Percentiles rank a stretch among this genome's conserved stretches.
These are phyloP conservation scores for Pollachius pollachius DNA, from an alignment of 2,113 vertebrate species.

Conservation along the genomic window DNA sequence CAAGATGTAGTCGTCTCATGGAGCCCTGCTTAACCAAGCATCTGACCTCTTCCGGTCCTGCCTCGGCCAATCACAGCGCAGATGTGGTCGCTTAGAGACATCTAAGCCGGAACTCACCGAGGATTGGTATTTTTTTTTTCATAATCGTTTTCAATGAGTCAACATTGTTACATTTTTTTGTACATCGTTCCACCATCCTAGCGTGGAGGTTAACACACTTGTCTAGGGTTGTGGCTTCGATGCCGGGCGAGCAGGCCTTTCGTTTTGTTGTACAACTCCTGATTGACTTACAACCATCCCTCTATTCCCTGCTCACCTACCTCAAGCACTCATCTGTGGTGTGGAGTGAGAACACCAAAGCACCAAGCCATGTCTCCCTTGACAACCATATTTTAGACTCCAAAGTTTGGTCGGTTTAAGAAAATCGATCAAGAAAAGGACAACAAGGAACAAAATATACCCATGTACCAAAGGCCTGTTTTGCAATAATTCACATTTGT, in stretches of 20 bases:
- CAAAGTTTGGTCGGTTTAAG: neutral
- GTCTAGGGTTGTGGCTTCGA: too few relatives aligned
- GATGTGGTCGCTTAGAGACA: slow-evolving; percentile 38
- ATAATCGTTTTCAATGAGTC: too few relatives aligned
- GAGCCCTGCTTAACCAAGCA: slow-evolving; percentile 14
- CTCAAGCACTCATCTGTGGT: too few relatives aligned
- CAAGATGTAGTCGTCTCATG: neutral
- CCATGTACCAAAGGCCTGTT: slow-evolving; percentile 30
- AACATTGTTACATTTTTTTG: too few relatives aligned
- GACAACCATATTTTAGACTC: slow-evolving; percentile 10
- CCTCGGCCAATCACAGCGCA: slow-evolving; percentile 26
- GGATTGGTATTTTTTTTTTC: slow-evolving; percentile 15
- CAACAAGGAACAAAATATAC: neutral
- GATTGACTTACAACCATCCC: too few relatives aligned
- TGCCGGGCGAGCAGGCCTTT: too few relatives aligned
- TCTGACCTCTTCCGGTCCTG: slow-evolving; percentile 29
- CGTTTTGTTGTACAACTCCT: too few relatives aligned
- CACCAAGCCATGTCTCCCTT: neutral
- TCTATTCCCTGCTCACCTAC: too few relatives aligned
- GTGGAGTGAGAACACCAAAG: too few relatives aligned
- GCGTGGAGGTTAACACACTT: too few relatives aligned
- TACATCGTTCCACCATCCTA: too few relatives aligned
- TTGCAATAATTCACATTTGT: slow-evolving; percentile 22
- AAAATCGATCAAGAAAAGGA: neutral
- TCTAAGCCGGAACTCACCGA: slow-evolving; percentile 33